phyloP scores from a whole-genome alignment of 2,113 vertebrate genomes.

The Hemicordylus capensis region DNA sequence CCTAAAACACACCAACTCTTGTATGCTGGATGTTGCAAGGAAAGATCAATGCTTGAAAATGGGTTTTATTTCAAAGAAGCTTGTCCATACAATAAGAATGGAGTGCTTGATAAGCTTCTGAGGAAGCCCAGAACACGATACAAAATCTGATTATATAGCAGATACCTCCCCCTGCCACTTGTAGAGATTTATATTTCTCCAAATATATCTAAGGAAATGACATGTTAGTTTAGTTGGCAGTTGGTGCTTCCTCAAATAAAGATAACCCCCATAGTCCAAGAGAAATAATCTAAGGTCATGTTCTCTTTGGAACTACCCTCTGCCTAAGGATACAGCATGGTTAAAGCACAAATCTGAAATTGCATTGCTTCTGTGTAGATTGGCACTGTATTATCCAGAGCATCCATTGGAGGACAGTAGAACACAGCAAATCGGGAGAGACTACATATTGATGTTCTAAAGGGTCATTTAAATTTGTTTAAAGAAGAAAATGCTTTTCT shows the following conservation, averaged over 20 bases:
- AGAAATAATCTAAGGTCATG: background rate
- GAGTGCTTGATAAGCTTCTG: background rate
- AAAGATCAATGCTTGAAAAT: background rate
- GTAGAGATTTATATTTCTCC: background rate
- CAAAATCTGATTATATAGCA: no score
- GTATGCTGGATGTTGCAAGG: background rate
- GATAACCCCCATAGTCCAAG: background rate
- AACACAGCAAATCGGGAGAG: constrained; percentile 68
- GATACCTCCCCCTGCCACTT: background rate
- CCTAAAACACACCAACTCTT: background rate
- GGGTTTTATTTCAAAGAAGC: background rate
- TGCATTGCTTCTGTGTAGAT: constrained; percentile 2
- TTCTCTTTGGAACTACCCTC: background rate
- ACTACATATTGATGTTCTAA: background rate
- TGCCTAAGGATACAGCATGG: background rate
- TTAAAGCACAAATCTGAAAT: constrained; percentile 10
- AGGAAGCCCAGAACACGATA: no score
- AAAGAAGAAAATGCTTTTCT: constrained; percentile 20
- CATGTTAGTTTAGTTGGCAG: background rate
- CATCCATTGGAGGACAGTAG: constrained; percentile 80
- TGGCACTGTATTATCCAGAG: constrained; percentile 64
- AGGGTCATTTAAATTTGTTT: background rate
- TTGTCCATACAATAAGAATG: no score
- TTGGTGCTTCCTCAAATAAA: background rate
- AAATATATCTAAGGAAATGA: background rate